Percentiles rank a stretch among this genome's conserved stretches.
These are phyloP conservation scores for Caradrina kadenii DNA, from an alignment of 2,888 invertebrate genomes.

Conservation along the genomic window DNA sequence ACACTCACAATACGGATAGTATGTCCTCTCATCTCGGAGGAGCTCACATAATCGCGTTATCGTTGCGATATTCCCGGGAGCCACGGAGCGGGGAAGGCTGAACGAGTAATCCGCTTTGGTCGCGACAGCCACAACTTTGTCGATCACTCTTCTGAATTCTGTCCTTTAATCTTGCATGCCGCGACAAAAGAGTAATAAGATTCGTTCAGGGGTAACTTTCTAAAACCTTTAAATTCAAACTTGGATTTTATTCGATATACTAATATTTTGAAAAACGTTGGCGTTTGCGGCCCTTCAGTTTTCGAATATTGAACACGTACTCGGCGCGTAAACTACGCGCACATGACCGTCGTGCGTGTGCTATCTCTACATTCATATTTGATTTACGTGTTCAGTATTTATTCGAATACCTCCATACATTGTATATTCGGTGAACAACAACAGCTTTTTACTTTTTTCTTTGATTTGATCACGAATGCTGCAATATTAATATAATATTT, in stretches of 20 bases:
- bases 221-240: constrained; percentile 69
- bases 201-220: constrained; percentile 73
- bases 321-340: constrained; percentile 32
- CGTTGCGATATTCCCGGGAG: constrained; percentile 73
- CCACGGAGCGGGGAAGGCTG: constrained; percentile 68
- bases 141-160: constrained; percentile 80
- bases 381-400: constrained; percentile 51
- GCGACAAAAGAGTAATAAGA: constrained; percentile 81
- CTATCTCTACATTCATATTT: constrained; percentile 54
- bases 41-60: constrained; percentile 79
- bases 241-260: constrained; percentile 61
- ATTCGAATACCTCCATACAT: constrained; percentile 16
- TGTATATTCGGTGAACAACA: constrained; percentile 44
- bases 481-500: constrained; percentile 52
- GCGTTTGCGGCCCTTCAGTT: constrained; percentile 42
- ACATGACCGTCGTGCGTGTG: constrained; percentile 30
- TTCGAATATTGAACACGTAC: constrained; percentile 51
- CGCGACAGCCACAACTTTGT: constrained; percentile 78
- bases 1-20: constrained; percentile 58
- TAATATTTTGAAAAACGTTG: constrained; percentile 56
- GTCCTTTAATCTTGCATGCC: constrained; percentile 80
- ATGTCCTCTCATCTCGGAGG: constrained; percentile 63
- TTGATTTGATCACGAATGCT: constrained; percentile 49
- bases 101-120: constrained; percentile 80
- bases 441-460: constrained; percentile 49